Base-by-base conservation (phyloP, 2,888 invertebrate species). In the Buathra laborator region DNA sequence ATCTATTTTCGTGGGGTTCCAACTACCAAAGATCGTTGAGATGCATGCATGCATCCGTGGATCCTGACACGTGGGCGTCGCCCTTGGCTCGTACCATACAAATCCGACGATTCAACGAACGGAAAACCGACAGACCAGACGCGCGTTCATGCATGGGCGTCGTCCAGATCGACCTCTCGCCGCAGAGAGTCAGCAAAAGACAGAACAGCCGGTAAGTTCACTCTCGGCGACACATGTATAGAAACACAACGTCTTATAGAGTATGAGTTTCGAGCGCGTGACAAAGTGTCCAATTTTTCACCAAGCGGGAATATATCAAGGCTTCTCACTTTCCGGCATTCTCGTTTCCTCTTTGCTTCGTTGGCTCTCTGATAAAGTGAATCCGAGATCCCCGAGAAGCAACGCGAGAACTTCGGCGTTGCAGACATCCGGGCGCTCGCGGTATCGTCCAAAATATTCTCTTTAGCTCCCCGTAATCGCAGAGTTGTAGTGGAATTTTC, bases 111-210 rank as follows among this genome's bases (percentile, higher is more conserved):
- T 74, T 16, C 64, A 46, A 29, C 44, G 19, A 71, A 77, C 2
- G 68, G 37, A 48, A 68, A 68, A 29, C 46, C 10, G 46, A 32
- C 37, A 53, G 67, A 51, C 59, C 48, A 24, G 53, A 14, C 24
- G 62, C 14, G 83, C 81, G 76, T 62, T 81, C 70, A 56, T 77
- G 79, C 82, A 83, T 78, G 72, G 77, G 78, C 82, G 82, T 83
- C 78, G 82, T 72, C 67, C 82, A 43, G 67, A 67, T 37, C 37
- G 37, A 5, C 9, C 37, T 62, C 68, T 70, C 48, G 62, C 78
- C 6, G 71, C 44, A 72, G 66, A 10, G 82, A 78, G 72, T 83
- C 82, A 83, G 82, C 82, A 44, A 72, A 62, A 62, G 62, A 32
- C 62, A 32, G 62, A 14, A 14, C n/a, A n/a, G 62, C 62, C 62